phyloP scores from a whole-genome alignment of 1,140 invertebrate species.

The Aphaenogaster ashmeadi region DNA sequence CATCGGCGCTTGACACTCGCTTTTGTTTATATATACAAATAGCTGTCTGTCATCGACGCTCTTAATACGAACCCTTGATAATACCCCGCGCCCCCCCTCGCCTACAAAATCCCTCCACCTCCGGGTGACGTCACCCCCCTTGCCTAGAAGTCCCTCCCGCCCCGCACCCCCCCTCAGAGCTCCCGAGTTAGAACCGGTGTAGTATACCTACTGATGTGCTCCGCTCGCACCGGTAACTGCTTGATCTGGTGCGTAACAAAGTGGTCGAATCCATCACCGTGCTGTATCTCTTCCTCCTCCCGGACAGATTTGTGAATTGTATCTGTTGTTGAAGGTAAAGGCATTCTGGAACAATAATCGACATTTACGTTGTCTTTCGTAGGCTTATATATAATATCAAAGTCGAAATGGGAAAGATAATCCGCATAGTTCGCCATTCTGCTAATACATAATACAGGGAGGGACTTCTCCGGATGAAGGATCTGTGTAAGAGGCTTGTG shows the following conservation, averaged over 20 bases:
- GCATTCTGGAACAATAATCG: slow-evolving; percentile 9
- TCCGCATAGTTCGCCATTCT: slow-evolving; percentile 55
- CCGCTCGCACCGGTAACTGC: slow-evolving; percentile 55
- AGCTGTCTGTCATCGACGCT: too few relatives aligned
- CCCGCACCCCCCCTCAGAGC: too few relatives aligned
- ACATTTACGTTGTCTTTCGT: slow-evolving; percentile 44
- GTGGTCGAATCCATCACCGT: slow-evolving; percentile 54
- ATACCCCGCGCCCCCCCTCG: too few relatives aligned
- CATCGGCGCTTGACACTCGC: too few relatives aligned
- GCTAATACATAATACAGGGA: slow-evolving; percentile 65
- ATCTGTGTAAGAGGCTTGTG: slow-evolving; percentile 85
- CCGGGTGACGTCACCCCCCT: too few relatives aligned
- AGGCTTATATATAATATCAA: slow-evolving; percentile 29
- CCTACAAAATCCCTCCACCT: too few relatives aligned
- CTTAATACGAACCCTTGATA: too few relatives aligned
- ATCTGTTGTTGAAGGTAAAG: neutral
- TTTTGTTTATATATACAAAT: too few relatives aligned
- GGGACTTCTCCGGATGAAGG: slow-evolving; percentile 79
- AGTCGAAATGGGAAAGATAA: slow-evolving; percentile 46
- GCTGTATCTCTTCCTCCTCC: slow-evolving; percentile 46
- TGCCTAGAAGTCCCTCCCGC: too few relatives aligned
- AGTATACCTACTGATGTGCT: too few relatives aligned
- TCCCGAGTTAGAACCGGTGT: too few relatives aligned
- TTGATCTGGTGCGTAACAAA: slow-evolving; percentile 62
- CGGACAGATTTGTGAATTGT: neutral